phyloP scores from a whole-genome alignment of 2,113 vertebrate species.

The Apodemus speciosus region DNA sequence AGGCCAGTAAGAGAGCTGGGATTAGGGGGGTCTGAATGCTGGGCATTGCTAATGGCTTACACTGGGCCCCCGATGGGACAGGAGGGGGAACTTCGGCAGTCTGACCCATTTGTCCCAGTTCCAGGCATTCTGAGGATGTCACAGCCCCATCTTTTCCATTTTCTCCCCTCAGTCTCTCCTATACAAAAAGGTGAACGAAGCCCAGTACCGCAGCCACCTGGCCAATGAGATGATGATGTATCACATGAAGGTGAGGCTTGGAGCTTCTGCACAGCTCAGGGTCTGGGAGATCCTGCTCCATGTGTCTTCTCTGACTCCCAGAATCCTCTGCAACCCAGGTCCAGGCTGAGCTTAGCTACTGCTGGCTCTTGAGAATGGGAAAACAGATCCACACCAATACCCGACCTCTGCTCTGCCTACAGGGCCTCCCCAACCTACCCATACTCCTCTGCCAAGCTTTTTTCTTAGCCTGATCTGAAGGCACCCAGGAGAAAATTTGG shows the following conservation, averaged over 20 bases:
- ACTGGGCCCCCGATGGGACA: too few species aligned
- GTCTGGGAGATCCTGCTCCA: background rate
- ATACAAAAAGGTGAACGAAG: slow-evolving; percentile 97
- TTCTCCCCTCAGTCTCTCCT: slow-evolving; percentile 90
- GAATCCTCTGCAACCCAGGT: background rate
- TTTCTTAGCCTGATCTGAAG: background rate
- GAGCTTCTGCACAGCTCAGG: background rate
- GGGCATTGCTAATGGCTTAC: background rate
- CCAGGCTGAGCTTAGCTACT: slow-evolving; percentile 17
- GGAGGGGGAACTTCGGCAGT: background rate
- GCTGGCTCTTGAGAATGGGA: background rate
- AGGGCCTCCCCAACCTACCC: too few species aligned
- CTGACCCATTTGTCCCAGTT: background rate
- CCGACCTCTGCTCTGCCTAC: background rate
- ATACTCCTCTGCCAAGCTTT: background rate
- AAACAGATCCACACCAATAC: background rate
- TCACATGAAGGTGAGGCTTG: slow-evolving; percentile 94
- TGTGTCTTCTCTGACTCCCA: background rate
- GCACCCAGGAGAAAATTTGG: background rate
- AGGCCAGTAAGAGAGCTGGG: background rate
- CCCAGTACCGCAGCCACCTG: slow-evolving; percentile 96
- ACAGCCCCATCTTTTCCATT: background rate
- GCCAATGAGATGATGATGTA: slow-evolving; percentile 99
- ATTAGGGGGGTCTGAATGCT: background rate
- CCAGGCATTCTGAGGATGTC: background rate